Evolutionary conservation across 35 echinoderm and acorn worm genomes (phyloP).

Genomic region (Hemicentrotus pulcherrimus): DNA sequence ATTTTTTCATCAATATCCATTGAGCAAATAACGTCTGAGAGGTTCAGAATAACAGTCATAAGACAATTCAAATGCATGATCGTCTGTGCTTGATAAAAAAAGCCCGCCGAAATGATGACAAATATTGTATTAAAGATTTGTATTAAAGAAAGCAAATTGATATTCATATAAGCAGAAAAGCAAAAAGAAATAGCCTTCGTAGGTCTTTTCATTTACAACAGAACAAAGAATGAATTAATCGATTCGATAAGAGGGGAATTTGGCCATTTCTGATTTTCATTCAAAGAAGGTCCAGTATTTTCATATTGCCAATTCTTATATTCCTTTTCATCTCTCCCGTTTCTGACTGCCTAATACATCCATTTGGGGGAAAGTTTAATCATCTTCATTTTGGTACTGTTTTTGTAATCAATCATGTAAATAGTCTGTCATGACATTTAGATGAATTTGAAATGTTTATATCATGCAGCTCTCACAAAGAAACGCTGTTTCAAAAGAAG

Average conservation of each 20-base stretch:
- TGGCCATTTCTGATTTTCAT: background rate
- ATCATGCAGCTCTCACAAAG: too few species aligned
- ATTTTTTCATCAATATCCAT: conserved; percentile 4
- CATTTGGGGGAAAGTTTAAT: background rate
- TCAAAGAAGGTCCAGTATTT: background rate
- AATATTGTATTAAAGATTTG: background rate
- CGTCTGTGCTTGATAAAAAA: background rate
- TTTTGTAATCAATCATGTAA: too few species aligned
- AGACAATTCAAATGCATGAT: background rate
- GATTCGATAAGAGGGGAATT: background rate
- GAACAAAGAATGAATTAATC: background rate
- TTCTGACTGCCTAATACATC: background rate
- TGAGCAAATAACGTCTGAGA: background rate
- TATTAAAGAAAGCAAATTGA: background rate
- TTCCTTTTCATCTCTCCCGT: background rate
- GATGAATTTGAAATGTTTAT: too few species aligned
- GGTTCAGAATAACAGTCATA: background rate
- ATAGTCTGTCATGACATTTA: too few species aligned
- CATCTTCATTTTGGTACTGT: too few species aligned
- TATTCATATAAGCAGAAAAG: background rate
- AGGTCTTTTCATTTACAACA: background rate
- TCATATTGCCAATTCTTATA: background rate
- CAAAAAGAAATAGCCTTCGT: background rate
- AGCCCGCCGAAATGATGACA: background rate
- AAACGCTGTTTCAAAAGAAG: too few species aligned